Conservation (phyloP, 1,140 invertebrate genomes). For the Neodiprion lecontei region DNA sequence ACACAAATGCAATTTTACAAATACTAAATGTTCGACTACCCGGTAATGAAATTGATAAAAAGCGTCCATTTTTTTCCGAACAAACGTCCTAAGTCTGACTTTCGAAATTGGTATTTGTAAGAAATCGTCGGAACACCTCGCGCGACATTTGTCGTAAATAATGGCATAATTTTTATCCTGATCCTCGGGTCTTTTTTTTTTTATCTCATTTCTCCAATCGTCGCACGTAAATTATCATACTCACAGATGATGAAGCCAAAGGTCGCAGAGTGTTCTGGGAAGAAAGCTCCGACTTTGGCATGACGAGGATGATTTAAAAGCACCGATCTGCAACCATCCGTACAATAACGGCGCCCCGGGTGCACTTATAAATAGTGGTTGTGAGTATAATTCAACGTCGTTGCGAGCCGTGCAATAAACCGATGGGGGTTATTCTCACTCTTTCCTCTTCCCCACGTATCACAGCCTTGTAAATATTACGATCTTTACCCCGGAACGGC, state of each 20-base stretch:
- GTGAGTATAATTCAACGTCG: no score
- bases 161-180: no score
- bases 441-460: not conserved
- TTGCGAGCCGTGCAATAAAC: not conserved
- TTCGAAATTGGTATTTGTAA: no score
- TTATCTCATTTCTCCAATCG: not conserved
- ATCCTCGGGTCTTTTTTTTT: no score
- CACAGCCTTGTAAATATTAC: not conserved
- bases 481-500: not conserved
- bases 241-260: not conserved
- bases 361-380: not conserved
- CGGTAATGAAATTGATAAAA: no score
- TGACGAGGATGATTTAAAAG: not conserved
- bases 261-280: not conserved
- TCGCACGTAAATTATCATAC: not conserved
- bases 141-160: no score
- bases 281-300: conserved; percentile 1
- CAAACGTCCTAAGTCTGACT: no score
- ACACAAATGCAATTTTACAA: no score
- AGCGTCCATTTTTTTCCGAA: no score
- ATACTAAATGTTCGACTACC: no score
- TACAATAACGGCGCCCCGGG: not conserved
- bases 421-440: not conserved
- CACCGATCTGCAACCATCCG: not conserved
- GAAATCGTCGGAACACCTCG: no score